These are phyloP conservation scores for Thunnus maccoyii DNA, from an alignment of 2,113 vertebrate species.

Conservation along the genomic window DNA sequence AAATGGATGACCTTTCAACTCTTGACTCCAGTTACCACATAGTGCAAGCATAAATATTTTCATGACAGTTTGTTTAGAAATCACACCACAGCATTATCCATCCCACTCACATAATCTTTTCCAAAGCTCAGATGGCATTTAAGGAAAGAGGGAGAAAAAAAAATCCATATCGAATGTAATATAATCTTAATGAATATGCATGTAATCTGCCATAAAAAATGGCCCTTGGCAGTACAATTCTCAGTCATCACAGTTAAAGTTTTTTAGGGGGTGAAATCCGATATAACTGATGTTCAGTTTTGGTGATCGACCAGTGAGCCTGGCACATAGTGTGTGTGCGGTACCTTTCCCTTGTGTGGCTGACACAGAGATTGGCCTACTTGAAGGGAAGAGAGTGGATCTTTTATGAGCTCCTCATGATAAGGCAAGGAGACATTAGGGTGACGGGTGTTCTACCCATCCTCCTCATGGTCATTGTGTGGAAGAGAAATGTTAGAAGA, in stretches of 20 bases:
- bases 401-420: conserved; percentile 71
- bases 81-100: conserved; percentile 30
- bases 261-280: conserved; percentile 31
- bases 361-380: conserved; percentile 69
- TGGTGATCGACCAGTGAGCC: conserved; percentile 9
- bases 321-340: conserved; percentile 6
- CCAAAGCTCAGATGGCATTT: conserved; percentile 41
- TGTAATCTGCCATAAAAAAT: conserved; percentile 49
- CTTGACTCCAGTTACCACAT: conserved; percentile 11
- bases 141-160: conserved; percentile 12
- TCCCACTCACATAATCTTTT: conserved; percentile 27
- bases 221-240: conserved; percentile 8
- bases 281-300: background rate
- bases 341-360: conserved; percentile 35
- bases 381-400: conserved; percentile 58
- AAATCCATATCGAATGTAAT: conserved; percentile 44
- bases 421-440: conserved; percentile 72
- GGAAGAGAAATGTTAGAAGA: conserved; percentile 72
- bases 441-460: conserved; percentile 75
- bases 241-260: conserved; percentile 19
- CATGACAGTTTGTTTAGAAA: conserved; percentile 31
- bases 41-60: background rate
- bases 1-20: conserved; percentile 35
- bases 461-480: conserved; percentile 67
- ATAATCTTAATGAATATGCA: conserved; percentile 64